Evolutionary conservation across 2,888 invertebrate species (phyloP).

Genomic region (Cistogaster globosa): DNA sequence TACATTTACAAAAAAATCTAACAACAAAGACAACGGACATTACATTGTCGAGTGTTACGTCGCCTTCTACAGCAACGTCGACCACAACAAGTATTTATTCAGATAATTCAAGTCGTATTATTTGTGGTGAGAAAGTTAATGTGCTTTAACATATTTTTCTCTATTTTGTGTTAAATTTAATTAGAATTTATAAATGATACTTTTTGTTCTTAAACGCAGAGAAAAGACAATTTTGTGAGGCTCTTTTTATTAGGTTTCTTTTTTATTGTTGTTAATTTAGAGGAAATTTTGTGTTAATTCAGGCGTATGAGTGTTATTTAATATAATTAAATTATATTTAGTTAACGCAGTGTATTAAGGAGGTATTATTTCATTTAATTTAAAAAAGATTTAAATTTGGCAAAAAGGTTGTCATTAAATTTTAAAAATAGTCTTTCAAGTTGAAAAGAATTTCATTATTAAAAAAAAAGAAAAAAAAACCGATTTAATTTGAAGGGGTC

Average conservation of each 20-base stretch:
- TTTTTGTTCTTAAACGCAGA: slow-evolving; percentile 6
- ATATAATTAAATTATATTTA: slow-evolving; percentile 17
- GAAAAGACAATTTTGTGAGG: background rate
- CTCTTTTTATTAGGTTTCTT: background rate
- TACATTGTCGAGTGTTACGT: background rate
- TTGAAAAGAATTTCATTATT: too few species aligned
- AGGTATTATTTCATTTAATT: background rate
- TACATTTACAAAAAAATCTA: slow-evolving; percentile 9
- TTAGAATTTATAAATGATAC: slow-evolving; percentile 58
- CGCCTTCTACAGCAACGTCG: background rate
- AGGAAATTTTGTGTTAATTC: slow-evolving; percentile 15
- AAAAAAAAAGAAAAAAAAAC: too few species aligned
- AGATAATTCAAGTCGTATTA: slow-evolving; percentile 42
- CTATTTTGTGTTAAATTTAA: slow-evolving; percentile 43
- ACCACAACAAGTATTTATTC: slow-evolving; percentile 33
- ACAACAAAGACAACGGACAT: slow-evolving; percentile 27
- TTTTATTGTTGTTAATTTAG: slow-evolving; percentile 14
- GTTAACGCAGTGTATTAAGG: slow-evolving; percentile 1
- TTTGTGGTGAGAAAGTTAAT: slow-evolving; percentile 74
- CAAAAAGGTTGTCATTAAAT: too few species aligned
- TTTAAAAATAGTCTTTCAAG: too few species aligned
- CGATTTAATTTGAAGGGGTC: too few species aligned
- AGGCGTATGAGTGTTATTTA: slow-evolving; percentile 51
- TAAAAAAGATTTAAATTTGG: background rate
- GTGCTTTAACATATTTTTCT: slow-evolving; percentile 33